Evolutionary conservation across 2,113 vertebrate genomes (phyloP).

Genomic region (Microtus oregoni): DNA sequence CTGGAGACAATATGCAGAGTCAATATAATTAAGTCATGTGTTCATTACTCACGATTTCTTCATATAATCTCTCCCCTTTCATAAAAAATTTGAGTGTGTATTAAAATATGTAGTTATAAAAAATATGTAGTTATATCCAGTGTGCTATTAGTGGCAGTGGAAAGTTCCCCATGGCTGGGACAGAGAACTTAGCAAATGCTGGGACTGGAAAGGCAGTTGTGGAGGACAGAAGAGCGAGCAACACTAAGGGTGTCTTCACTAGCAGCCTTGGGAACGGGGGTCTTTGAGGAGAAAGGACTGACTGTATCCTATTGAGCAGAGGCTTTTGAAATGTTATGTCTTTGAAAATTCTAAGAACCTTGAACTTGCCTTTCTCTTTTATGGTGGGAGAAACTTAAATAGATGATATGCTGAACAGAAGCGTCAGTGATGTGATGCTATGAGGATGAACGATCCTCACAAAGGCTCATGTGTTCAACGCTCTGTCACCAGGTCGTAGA

Average conservation of each 20-base stretch:
- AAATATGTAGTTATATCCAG: conserved; percentile 18
- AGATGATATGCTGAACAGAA: background rate
- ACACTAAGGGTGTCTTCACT: no score
- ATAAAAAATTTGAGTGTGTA: background rate
- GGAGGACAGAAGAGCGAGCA: background rate
- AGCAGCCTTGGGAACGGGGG: no score
- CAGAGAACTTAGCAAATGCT: background rate
- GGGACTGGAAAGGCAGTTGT: background rate
- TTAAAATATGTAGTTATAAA: conserved; percentile 33
- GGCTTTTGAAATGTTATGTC: background rate
- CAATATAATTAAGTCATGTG: background rate
- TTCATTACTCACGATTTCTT: conserved; percentile 23
- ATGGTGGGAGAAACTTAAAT: background rate
- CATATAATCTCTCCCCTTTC: background rate
- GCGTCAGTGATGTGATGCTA: background rate
- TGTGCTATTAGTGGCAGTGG: background rate
- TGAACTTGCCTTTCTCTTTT: conserved; percentile 11
- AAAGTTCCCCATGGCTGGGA: background rate
- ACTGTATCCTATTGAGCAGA: background rate
- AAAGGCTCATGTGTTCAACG: background rate
- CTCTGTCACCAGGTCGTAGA: background rate
- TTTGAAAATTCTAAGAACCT: background rate
- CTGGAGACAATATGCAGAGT: background rate
- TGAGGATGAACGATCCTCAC: background rate
- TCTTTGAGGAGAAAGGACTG: background rate